These are phyloP conservation scores for Hesperophylax magnus DNA, from an alignment of 1,140 invertebrate genomes.

Conservation along the genomic window DNA sequence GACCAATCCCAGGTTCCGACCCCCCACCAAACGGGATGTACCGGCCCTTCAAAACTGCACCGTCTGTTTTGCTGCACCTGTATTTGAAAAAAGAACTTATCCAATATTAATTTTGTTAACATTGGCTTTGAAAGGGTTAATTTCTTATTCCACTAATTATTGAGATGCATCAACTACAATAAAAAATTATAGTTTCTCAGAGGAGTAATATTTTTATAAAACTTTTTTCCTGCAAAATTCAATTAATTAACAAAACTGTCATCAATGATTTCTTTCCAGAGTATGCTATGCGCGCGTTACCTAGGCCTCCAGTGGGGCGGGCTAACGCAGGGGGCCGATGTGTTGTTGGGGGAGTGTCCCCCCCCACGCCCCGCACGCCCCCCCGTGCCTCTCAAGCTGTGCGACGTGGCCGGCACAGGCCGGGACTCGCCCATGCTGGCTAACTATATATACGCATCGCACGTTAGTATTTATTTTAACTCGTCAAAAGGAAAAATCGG, in stretches of 20 bases:
- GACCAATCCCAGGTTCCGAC: no score
- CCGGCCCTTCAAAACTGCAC: no score
- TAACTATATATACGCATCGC: slow-evolving; percentile 85
- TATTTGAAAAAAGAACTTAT: no score
- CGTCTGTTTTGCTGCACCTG: no score
- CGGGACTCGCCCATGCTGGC: slow-evolving; percentile 83
- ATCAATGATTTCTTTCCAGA: slow-evolving; percentile 67
- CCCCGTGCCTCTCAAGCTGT: slow-evolving; percentile 77
- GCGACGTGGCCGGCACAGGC: slow-evolving; percentile 87
- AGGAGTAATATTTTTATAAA: no score
- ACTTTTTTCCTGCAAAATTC: neutral
- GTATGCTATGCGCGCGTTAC: slow-evolving; percentile 73
- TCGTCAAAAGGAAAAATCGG: no score
- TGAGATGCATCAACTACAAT: no score
- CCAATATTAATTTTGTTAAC: no score
- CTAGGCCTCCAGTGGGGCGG: slow-evolving; percentile 61
- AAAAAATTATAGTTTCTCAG: no score
- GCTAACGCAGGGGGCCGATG: slow-evolving; percentile 85
- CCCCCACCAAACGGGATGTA: no score
- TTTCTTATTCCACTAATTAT: neutral
- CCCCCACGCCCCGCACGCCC: slow-evolving; percentile 69
- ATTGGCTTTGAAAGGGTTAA: neutral
- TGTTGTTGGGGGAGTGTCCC: slow-evolving; percentile 78
- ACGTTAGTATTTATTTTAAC: slow-evolving; percentile 73
- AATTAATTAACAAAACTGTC: neutral